Percentiles rank a stretch among this genome's conserved stretches.
phyloP scores from a whole-genome alignment of 2,888 invertebrate genomes.

The Luperina nickerlii region DNA sequence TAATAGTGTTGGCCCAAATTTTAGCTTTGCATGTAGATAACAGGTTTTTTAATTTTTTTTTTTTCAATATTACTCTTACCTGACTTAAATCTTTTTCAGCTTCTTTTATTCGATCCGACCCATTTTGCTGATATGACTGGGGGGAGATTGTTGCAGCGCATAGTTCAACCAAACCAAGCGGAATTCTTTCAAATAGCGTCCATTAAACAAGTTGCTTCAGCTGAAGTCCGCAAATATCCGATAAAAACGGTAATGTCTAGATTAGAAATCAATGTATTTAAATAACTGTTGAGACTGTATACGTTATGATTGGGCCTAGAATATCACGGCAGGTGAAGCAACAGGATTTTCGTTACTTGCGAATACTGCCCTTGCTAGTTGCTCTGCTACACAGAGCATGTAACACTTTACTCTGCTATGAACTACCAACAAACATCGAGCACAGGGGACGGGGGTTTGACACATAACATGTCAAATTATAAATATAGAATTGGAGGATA shows the following conservation, averaged over 20 bases:
- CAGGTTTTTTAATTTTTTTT: neutral
- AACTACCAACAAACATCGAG: neutral
- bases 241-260: constrained; percentile 69
- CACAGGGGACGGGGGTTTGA: neutral
- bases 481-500: neutral
- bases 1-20: constrained; percentile 6
- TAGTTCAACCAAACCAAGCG: constrained; percentile 71
- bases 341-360: neutral
- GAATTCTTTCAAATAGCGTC: constrained; percentile 73
- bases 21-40: neutral
- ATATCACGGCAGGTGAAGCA: neutral
- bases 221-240: constrained; percentile 81
- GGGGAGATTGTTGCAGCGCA: constrained; percentile 77
- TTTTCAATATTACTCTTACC: neutral
- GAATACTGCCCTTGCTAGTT: neutral
- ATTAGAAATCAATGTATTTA: neutral
- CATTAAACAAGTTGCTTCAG: constrained; percentile 77
- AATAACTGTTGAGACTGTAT: neutral
- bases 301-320: neutral
- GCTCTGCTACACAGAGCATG: neutral
- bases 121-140: constrained; percentile 79
- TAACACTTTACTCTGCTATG: no score
- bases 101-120: constrained; percentile 79
- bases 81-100: constrained; percentile 66
- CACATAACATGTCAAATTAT: neutral